Base-by-base conservation (phyloP, 2,113 vertebrate genomes). In the Columba livia region DNA sequence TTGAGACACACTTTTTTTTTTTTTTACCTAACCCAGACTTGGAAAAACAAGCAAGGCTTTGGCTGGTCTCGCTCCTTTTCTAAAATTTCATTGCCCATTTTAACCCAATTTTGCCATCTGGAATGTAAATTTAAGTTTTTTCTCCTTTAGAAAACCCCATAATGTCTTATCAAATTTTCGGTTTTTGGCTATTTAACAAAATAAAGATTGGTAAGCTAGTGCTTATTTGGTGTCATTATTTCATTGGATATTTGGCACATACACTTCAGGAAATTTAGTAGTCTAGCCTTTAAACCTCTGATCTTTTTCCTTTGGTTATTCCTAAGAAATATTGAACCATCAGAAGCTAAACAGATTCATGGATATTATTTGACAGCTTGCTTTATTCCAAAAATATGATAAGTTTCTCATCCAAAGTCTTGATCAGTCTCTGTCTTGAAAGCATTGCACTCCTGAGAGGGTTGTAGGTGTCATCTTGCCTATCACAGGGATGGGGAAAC, bases 1-100 rank as follows among this genome's bases (percentile, higher is more conserved):
- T 96, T 96, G 93, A 96, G 81, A 62, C 69, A 85, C 72, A 47
- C 79, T 91, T 91, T 95, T 84, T 93, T 24, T 26, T 36, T 50
- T 50, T 88, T 92, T 48, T 13, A 57, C 82, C 82, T 94, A 89
- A 93, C 67, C 47, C 57, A 83, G 85, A 80, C 96, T 97, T 97
- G 94, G 96, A 96, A 97, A 97, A 98, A 96, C 66, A 93, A 97
- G 79, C 85, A 96, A 95, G 72, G 40, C 54, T 96, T 97, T 97
- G 95, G 95, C 97, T 91, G 80, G 29, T 91, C 70, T 95, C 28
- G 1, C 40, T 38, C 67, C 36, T 94, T 96, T 89, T 96, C 91
- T 97, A 96, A 94, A 38, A 85, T 97, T 96, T 96, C 81, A 87
- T 88, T 96, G 94, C 89, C 96, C 79, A 67, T 96, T 97, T 97